Percentiles rank a stretch among this genome's conserved stretches.
Evolutionary conservation across 1,140 invertebrate species (phyloP).

Genomic region (Drosophila teissieri): DNA sequence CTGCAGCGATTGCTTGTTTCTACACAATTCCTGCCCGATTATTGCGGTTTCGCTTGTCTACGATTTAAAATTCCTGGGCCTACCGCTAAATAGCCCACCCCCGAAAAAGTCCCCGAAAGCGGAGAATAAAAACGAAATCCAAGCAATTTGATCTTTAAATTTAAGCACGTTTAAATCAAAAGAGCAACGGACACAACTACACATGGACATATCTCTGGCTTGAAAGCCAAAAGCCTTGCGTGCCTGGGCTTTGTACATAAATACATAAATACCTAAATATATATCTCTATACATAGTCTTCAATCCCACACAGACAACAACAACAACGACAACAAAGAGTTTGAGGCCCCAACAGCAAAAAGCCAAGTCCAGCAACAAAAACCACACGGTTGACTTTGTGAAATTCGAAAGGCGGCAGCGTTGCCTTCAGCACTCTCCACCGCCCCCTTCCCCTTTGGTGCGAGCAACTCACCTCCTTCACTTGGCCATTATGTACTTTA

Average conservation of each 20-base stretch:
- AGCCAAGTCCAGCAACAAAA: constrained; percentile 55
- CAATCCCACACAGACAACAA: constrained; percentile 66
- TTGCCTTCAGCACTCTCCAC: constrained; percentile 34
- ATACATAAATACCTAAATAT: constrained; percentile 27
- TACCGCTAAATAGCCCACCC: constrained; percentile 27
- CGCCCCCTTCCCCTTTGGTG: neutral
- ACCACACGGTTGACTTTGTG: constrained; percentile 73
- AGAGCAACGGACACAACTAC: constrained; percentile 61
- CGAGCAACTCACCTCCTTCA: constrained; percentile 34
- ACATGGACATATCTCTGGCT: constrained; percentile 42
- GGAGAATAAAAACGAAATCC: constrained; percentile 39
- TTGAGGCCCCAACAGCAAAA: constrained; percentile 45
- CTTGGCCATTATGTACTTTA: constrained; percentile 81
- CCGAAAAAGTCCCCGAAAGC: constrained; percentile 18
- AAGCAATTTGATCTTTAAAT: constrained; percentile 81
- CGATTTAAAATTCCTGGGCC: constrained; percentile 73
- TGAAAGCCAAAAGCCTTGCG: constrained; percentile 54
- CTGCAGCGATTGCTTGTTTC: constrained; percentile 11
- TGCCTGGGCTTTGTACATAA: constrained; percentile 53
- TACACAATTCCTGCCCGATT: constrained; percentile 23
- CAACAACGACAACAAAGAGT: constrained; percentile 50
- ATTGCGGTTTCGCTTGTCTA: constrained; percentile 60
- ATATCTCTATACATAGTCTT: constrained; percentile 47
- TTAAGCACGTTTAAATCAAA: constrained; percentile 82
- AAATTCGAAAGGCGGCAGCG: constrained; percentile 80